Base-by-base conservation (phyloP, 2,888 invertebrate species). In the Andrena dorsata region DNA sequence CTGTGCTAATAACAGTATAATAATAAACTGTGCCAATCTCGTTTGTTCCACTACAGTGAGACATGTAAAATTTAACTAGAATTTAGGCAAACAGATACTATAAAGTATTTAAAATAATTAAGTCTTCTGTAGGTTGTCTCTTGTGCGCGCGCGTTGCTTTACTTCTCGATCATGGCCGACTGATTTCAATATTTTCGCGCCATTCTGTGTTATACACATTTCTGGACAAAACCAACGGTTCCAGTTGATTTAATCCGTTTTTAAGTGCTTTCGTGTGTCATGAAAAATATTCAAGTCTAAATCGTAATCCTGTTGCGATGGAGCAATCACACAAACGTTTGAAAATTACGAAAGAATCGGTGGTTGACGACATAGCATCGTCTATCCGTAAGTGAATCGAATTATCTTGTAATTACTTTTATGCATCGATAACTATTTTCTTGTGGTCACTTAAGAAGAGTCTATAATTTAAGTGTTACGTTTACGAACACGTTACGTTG, bases 341-440 rank as follows among this genome's bases (percentile, higher is more conserved):
- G 20, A 51, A 20, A 51, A 20, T 83, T 2, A 81, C 89, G 7
- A 86, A 86, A 70, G 89, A 91, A 72, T 64, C 86, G 28, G 53
- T 64, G n/a, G 30, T 92, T 13, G n/a, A 30, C n/a, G 91, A 91
- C 20, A 90, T 90, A 53, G 83, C 90, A 10, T 30, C 77, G 6
- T 88, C 86, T 41, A 71, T 92, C 58, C 83, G 92, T 91, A 84
- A 84, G 90, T 82, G 16, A 47, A 41, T 2, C 60, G 8, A 28
- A 49, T 23, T 35, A 13, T 16, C 30, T 20, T 16, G 0, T n/a
- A 30, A n/a, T 53, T 2, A 4, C 30, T 16, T 51, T 8, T 1
- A 5, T 16, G 16, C 20, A 28, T 26, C 10, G 4, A 26, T 72
- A 60, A 66, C 13, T 20, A 51, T 7, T 30, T 20, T 20, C 4